A percentile compares a stretch with the other conserved stretches of the same genome.
Conservation (phyloP, 2,113 vertebrate species). For the Tricholaema leucomelas region DNA sequence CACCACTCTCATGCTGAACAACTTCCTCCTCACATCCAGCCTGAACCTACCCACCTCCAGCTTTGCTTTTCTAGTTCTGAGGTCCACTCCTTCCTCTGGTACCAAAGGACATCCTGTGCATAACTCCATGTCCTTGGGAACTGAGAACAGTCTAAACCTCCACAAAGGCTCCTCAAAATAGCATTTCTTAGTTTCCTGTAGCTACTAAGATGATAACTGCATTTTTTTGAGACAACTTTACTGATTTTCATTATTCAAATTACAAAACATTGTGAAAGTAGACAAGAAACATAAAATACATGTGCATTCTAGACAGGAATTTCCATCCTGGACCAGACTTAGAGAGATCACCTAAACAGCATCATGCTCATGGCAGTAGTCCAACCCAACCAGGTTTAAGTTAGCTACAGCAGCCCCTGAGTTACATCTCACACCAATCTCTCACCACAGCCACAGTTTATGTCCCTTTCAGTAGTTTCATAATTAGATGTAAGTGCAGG, state of each 20-base stretch:
- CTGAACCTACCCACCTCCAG: no score
- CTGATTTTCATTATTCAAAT: background rate
- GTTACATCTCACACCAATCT: background rate
- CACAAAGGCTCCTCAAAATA: background rate
- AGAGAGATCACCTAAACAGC: background rate
- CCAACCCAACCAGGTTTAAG: background rate
- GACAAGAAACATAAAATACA: background rate
- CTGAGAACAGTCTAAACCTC: background rate
- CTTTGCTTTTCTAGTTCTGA: no score
- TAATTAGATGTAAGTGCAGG: background rate
- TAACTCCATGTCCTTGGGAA: background rate
- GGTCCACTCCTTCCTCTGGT: rapidly evolving
- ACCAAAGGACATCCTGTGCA: background rate
- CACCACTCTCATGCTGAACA: no score
- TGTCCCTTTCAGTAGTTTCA: background rate
- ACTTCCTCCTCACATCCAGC: no score
- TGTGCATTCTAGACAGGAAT: background rate
- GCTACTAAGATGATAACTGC: background rate
- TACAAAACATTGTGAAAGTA: background rate
- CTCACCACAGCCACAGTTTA: background rate
- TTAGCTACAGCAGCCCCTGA: background rate
- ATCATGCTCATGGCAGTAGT: background rate
- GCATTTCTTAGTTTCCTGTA: background rate
- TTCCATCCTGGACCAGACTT: background rate
- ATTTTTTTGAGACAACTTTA: background rate